Conservation (phyloP, 2,113 vertebrate species). For the Brachypteracias leptosomus region DNA sequence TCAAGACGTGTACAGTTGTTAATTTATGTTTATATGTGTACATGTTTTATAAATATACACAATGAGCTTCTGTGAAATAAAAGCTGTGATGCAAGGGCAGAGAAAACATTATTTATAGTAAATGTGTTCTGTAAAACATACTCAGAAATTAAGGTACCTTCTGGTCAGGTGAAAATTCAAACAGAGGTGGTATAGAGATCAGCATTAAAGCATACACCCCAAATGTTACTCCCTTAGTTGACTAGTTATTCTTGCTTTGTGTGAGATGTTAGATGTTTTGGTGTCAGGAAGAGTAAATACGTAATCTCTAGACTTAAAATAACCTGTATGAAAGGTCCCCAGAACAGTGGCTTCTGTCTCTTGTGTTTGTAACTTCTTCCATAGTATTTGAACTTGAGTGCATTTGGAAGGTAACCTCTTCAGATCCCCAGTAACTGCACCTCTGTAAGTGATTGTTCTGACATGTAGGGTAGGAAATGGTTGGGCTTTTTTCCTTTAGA, state of each 20-base stretch:
- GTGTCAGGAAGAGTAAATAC: not conserved
- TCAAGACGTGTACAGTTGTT: not conserved
- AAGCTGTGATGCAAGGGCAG: not conserved
- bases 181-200: not conserved
- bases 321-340: not conserved
- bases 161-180: not conserved
- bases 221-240: not conserved
- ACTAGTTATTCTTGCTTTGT: not conserved
- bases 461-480: not conserved
- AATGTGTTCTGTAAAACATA: not conserved
- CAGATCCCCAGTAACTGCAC: not conserved
- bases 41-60: not conserved
- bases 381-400: not conserved
- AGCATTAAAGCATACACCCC: not conserved
- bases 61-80: not conserved
- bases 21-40: not conserved
- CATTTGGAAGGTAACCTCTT: not conserved
- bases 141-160: not conserved
- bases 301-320: not conserved
- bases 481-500: not conserved
- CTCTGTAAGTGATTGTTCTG: not conserved
- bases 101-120: not conserved
- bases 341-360: not conserved
- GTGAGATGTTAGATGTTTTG: not conserved
- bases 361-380: not conserved